Evolutionary conservation across 2,797 vertebrate genomes (phyloP), one percentile per base, ranked within the genome.

Genomic region (Pygocentrus nattereri): DNA sequence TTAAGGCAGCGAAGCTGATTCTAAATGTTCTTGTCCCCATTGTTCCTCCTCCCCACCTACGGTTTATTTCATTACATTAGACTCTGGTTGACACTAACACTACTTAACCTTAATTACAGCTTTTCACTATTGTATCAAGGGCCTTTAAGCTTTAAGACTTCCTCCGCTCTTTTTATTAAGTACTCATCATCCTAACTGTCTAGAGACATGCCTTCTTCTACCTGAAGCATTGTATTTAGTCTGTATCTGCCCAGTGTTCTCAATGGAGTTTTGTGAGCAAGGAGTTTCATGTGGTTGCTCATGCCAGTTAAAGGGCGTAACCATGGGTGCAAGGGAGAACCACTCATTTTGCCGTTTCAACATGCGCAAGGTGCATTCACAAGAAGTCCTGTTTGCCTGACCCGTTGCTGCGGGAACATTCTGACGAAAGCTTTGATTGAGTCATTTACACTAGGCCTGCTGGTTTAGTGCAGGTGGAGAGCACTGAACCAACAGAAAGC

Each of bases 381-480:
- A 87, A 68, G 82, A 61, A 11, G 72, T 21, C 49, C 23, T 93
- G 86, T 92, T 93, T 93, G 89, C 90, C 91, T 84, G 76, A 77
- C 76, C 52, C 5, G 88, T 91, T 91, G 19, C 90, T 78, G 82
- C 89, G 87, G 85, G 85, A 44, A 90, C 86, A 0, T 44, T 74
- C 79, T 88, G 85, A 85, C 80, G 74, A 84, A 80, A 87, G 65
- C 34, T 61, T 56, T 62, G 64, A 74, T 41, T 74, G 44, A 74
- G 73, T 72, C 69, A 72, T 71, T 75, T 72, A 80, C 49, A 80
- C 18, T 38, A 58, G 25, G 25, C 41, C 54, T 74, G 47, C 50
- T 44, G 70, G 52, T 52, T 67, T 34, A 15, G 62, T 49, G 62
- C 25, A 61, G 73, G 74, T 50, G 30, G 44, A 76, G 56, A 41